phyloP scores from a whole-genome alignment of 2,113 vertebrate genomes.

The Erythrocercus mccallii region DNA sequence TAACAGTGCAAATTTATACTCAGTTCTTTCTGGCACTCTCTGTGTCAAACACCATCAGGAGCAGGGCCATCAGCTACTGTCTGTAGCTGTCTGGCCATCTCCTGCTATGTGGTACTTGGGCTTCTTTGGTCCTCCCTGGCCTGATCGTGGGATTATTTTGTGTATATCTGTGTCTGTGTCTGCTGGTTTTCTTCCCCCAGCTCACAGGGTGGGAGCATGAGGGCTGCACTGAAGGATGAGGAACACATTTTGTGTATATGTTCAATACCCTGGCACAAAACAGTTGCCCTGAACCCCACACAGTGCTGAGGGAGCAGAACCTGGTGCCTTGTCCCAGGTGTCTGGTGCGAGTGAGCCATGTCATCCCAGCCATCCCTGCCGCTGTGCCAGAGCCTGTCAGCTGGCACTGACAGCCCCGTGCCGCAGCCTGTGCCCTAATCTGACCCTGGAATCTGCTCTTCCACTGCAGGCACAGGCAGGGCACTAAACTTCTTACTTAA shows the following conservation, averaged over 20 bases:
- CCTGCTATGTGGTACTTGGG: rapidly evolving
- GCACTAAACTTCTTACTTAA: not conserved
- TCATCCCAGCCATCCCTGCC: not conserved
- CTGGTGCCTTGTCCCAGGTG: not conserved
- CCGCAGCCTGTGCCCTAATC: rapidly evolving
- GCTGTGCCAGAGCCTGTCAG: not conserved
- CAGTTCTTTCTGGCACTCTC: not conserved
- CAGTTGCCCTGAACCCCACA: not conserved
- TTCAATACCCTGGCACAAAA: not conserved
- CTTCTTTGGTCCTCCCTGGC: not conserved
- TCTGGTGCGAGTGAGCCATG: not conserved
- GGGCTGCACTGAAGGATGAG: no score
- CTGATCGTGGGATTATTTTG: rapidly evolving
- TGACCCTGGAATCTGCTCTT: not conserved
- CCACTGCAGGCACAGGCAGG: not conserved
- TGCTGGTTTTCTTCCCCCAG: not conserved
- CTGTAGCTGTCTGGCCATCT: not conserved
- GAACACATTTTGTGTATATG: rapidly evolving
- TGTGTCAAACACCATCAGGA: not conserved
- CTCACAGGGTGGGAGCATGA: not conserved
- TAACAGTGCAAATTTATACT: not conserved
- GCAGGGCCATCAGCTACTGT: not conserved
- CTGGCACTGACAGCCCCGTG: not conserved
- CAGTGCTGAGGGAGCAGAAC: not conserved
- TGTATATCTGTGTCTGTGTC: not conserved